These are phyloP conservation scores for Psittacula cyanocephala DNA, from an alignment of 2,113 vertebrate genomes.

Conservation along the genomic window DNA sequence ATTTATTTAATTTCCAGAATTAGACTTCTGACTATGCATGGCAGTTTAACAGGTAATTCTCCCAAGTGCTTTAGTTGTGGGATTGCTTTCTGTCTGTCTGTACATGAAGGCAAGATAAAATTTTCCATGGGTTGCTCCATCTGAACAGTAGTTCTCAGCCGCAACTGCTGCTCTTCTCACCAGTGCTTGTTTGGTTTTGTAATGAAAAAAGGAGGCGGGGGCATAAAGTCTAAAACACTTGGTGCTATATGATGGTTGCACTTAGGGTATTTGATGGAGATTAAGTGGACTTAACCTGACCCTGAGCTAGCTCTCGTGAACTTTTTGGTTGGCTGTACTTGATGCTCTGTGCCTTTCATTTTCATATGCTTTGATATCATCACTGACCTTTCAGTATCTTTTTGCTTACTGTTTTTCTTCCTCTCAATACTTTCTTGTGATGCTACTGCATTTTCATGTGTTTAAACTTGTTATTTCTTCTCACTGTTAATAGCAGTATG, in stretches of 20 bases:
- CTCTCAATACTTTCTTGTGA: background rate
- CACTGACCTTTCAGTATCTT: background rate
- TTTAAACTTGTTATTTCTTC: background rate
- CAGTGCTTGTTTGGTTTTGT: background rate
- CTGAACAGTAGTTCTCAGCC: background rate
- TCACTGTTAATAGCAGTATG: background rate
- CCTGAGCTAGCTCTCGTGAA: background rate
- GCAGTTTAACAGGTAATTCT: background rate
- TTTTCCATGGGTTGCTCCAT: background rate
- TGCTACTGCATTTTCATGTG: background rate
- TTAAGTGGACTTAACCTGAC: background rate
- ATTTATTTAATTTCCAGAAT: background rate
- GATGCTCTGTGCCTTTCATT: background rate
- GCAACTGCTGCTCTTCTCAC: background rate
- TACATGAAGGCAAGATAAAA: background rate
- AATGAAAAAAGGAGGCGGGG: background rate
- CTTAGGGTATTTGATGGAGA: background rate
- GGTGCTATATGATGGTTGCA: background rate
- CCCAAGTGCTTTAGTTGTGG: background rate
- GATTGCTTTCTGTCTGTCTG: background rate
- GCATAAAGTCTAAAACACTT: background rate
- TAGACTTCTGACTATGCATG: background rate
- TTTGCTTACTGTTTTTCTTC: background rate
- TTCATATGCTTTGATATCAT: background rate
- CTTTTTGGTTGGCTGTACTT: background rate